Evolutionary conservation across 2,888 invertebrate genomes (phyloP), one percentile per base, ranked within the genome.

Genomic region (Harpalus rubripes): DNA sequence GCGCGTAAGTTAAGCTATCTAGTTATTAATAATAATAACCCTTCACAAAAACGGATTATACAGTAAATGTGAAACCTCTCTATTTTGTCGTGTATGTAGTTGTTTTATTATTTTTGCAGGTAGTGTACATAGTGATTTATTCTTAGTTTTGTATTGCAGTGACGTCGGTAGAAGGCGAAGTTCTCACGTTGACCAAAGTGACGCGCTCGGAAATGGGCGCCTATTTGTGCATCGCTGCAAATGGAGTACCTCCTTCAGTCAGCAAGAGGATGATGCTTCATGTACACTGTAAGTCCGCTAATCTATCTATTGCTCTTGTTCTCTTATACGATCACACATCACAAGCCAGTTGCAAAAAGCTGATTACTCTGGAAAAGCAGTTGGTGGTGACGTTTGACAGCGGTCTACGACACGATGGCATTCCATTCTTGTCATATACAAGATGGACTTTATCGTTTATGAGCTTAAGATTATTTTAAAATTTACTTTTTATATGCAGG

Each of bases 251-350:
- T 44, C 97, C 97, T 52, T 95, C 96, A 63, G 97, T 97, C 90
- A 97, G 96, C 93, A 97, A 97, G 92, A 93, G 97, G 90, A 96
- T 97, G 94, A 96, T 96, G 95, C 94, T 97, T 86, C 96, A 96
- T 91, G 96, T 97, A 88, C 96, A 97, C 92, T 97, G 97, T 97
- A 91, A 96, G 97, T 96, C 26, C 32, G 15, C 18, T 74, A 16
- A 74, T 74, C 26, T 16, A 12, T 44, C 44, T 74, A 68, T 74
- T 44, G 18, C 41, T 44, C 18, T 72, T 41, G 44, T 22, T 44
- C 72, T 39, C 72, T 44, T 10, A 44, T 12, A 44, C 41, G 44
- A 52, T 52, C 44, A 52, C 44, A 52, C 44, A 52, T 52, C 44
- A 52, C 44, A 52, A 6, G 44, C 44, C 44, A 52, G 10, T 52